Evolutionary conservation across 2,113 vertebrate genomes (phyloP).

Genomic region (Myotis yumanensis): DNA sequence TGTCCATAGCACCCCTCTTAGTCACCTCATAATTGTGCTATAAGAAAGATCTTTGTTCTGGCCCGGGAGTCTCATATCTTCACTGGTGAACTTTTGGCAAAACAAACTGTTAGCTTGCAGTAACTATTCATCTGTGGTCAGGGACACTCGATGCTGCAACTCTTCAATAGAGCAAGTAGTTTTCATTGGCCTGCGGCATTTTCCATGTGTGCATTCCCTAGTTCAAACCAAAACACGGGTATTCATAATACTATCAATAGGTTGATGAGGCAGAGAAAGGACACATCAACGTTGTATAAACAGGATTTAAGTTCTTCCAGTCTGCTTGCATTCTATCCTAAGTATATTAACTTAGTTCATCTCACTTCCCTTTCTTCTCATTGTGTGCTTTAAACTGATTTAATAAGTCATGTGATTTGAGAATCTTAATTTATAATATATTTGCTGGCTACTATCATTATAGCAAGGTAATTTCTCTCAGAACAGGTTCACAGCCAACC

Average conservation of each 20-base stretch:
- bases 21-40: background rate
- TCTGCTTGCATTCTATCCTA: background rate
- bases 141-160: background rate
- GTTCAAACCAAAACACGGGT: background rate
- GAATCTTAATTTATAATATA: background rate
- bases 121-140: background rate
- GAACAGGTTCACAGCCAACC: background rate
- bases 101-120: background rate
- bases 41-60: background rate
- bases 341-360: background rate
- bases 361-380: background rate
- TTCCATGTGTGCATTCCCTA: background rate
- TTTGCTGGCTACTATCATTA: background rate
- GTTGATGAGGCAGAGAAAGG: background rate
- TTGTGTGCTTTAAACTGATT: background rate
- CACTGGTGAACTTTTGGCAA: background rate
- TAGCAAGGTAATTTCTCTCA: background rate
- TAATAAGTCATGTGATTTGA: background rate
- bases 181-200: background rate
- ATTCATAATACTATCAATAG: background rate
- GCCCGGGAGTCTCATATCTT: background rate
- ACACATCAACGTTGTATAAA: background rate
- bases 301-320: background rate
- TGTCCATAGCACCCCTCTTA: background rate
- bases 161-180: background rate